Evolutionary conservation across 2,113 vertebrate genomes (phyloP).

Genomic region (Charina bottae): DNA sequence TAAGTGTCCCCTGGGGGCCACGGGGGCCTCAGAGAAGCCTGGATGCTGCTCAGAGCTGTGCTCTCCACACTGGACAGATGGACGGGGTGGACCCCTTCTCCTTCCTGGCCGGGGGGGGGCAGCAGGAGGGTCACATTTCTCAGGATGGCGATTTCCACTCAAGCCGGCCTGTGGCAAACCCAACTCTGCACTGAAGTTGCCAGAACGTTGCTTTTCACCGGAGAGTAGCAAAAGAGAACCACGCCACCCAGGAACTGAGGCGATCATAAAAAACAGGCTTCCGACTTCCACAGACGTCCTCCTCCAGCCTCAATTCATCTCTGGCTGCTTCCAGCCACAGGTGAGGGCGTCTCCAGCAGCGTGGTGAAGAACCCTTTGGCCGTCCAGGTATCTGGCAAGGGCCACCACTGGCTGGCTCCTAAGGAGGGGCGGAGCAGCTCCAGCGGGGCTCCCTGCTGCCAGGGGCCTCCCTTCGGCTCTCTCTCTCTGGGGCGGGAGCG

Average conservation of each 20-base stretch:
- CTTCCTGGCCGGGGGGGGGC: too few species aligned
- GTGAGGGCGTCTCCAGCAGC: neutral
- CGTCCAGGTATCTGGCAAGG: neutral
- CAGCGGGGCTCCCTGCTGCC: neutral
- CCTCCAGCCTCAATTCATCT: neutral
- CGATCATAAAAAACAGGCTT: neutral
- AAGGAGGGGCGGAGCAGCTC: neutral
- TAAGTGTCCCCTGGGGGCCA: too few species aligned
- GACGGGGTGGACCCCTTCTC: too few species aligned
- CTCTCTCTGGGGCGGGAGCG: neutral
- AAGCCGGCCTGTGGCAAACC: too few species aligned
- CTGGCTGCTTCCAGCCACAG: neutral
- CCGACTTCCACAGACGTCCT: neutral
- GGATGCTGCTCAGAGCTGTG: too few species aligned
- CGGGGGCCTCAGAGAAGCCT: too few species aligned
- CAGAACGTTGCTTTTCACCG: neutral
- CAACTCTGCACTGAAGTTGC: neutral
- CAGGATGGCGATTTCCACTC: too few species aligned
- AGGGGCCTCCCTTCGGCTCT: neutral
- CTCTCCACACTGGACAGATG: too few species aligned
- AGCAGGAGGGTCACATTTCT: too few species aligned
- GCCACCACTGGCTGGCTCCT: neutral
- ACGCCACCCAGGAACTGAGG: too few species aligned
- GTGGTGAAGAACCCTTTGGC: neutral
- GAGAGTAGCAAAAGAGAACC: neutral